Evolutionary conservation across 2,888 invertebrate genomes (phyloP), one percentile per base, ranked within the genome.

Genomic region (Dexiosoma caninum): DNA sequence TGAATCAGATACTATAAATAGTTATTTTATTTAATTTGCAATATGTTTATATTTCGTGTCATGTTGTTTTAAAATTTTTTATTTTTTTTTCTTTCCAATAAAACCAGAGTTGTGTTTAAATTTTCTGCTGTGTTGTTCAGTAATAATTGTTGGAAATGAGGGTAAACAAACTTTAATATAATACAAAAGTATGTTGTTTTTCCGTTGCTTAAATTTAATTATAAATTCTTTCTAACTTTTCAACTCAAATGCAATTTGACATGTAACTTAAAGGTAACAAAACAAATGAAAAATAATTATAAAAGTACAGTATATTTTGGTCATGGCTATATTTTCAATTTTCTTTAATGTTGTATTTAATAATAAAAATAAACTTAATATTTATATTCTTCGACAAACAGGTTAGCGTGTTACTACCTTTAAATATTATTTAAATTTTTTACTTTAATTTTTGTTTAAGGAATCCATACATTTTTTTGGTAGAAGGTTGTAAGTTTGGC

Each of bases 301-400:
- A 7, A 19, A 8, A 9, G 12, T n/a, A n/a, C n/a, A n/a, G n/a
- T n/a, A n/a, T 10, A 70, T 57, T 27, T 40, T 59, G 59, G 51
- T 40, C 71, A 71, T 21, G 71, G 59, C 6, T 37, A 19, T 42
- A 49, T 70, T 27, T 27, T n/a, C 59, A 59, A 70, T 42, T 71
- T 71, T 60, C 30, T 14, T 51, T 42, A 42, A 55, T 55, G 19
- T 42, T 19, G 27, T 27, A 27, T 6, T 5, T 6, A n/a, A 27
- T 19, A 12, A 19, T 57, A 8, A 16, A n/a, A 19, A 1, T 30
- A 8, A 51, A 14, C 14, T 66, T 51, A 12, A n/a, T n/a, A n/a
- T n/a, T 66, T 40, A 55, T 67, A 42, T 55, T 53, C n/a, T 2
- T 12, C 16, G n/a, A 27, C 35, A 8, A 59, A 46, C 27, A 40